Base-by-base conservation (phyloP, 2,113 vertebrate species). In the Stictonetta naevosa region DNA sequence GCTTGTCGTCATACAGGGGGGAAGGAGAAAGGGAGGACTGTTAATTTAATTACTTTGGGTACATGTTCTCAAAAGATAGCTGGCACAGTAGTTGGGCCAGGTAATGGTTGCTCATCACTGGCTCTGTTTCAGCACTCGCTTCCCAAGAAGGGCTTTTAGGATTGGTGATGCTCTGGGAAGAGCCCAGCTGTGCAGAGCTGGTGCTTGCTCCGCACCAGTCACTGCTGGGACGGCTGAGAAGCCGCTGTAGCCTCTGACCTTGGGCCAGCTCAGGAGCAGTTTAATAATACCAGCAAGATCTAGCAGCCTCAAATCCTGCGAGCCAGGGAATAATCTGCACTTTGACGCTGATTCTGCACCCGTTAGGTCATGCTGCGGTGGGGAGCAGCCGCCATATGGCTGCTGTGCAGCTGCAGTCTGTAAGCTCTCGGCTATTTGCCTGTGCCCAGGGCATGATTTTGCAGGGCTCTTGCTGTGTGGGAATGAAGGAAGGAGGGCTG, bases 321-420 rank as follows among this genome's bases (percentile, higher is more conserved):
- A 92, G 52, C 42, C 1, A 0, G 80, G 75, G 56, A 78, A 34
- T 87, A 17, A 79, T n/a, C 56, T 73, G 62, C 66, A 19, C 76
- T 0, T 0, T 55, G 79, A 71, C 0, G 3, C 79, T 33, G 55
- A 13, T 81, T 71, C 46, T 10, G 59, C 5, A 5, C 26, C 55
- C 1, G 0, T 21, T 76, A 7, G 55, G 64, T 52, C 60, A 55
- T 69, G 60, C 67, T 33, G 75, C 0, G 0, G 40, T 34, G 63
- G 72, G 48, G 28, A 31, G 22, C 6, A 0, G 25, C 42, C 0
- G 0, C 88, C 29, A 0, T 63, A 5, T 25, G 91, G 76, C 83
- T 36, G 52, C 31, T 53, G 66, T 2, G 2, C 71, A 46, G 71
- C 90, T 79, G 44, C 3, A 56, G 83, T 73, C 60, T n/a, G 10